Percentiles rank a stretch among this genome's conserved stretches.
Evolutionary conservation across 92 coral and sea anemone species (phyloP).

Genomic region (Actinernus sp.): DNA sequence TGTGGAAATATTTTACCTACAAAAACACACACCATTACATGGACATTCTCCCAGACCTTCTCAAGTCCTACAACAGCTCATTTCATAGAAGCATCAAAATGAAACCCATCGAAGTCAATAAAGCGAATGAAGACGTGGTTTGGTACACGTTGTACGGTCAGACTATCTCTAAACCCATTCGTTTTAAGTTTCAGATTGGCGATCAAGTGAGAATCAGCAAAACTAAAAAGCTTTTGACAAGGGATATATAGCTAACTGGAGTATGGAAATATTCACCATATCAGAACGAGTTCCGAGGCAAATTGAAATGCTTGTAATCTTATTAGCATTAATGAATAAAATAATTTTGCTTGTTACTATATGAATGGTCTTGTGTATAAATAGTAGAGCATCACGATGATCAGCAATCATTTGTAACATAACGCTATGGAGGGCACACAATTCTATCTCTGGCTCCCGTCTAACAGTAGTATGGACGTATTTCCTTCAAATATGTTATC

Average conservation of each 20-base stretch:
- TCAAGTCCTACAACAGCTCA: slow-evolving; percentile 2
- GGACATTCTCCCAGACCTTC: background rate
- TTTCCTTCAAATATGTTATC: too few species aligned
- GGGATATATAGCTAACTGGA: slow-evolving; percentile 37
- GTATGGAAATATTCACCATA: slow-evolving; percentile 34
- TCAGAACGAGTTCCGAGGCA: slow-evolving; percentile 26
- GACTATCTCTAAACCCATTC: slow-evolving; percentile 1
- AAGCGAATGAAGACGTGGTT: too few species aligned
- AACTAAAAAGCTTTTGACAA: slow-evolving; percentile 16
- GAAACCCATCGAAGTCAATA: background rate
- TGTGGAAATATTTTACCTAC: slow-evolving; percentile 4
- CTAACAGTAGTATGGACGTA: too few species aligned
- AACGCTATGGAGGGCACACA: too few species aligned
- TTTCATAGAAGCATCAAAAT: slow-evolving; percentile 7
- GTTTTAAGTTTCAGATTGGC: slow-evolving; percentile 10
- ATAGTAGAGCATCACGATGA: too few species aligned
- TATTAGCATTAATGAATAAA: too few species aligned
- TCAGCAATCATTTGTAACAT: too few species aligned
- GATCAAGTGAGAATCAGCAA: slow-evolving; percentile 34
- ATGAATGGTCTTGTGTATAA: too few species aligned
- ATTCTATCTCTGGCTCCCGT: too few species aligned
- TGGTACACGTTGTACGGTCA: slow-evolving; percentile 3
- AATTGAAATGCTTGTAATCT: slow-evolving; percentile 45
- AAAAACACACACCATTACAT: slow-evolving; percentile 8
- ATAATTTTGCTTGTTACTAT: too few species aligned